Conservation (phyloP, 2,888 invertebrate genomes). For the Drosophila kokeensis region DNA sequence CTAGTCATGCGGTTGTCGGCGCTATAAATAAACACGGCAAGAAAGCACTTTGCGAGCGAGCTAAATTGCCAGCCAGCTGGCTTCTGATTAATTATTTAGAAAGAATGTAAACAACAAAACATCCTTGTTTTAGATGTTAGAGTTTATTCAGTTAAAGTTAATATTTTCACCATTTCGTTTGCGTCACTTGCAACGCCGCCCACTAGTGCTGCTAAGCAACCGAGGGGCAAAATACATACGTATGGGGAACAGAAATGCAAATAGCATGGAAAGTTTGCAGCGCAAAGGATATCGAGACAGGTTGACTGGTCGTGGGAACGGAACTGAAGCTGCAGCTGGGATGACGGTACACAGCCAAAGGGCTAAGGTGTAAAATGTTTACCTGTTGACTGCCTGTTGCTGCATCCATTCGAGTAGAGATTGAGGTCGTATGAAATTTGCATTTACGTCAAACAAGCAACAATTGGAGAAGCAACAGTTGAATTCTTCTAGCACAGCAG, state of each 20-base stretch:
- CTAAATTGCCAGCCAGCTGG: slow-evolving; percentile 6
- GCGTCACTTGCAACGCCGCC: not conserved
- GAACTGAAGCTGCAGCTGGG: not conserved
- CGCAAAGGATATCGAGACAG: slow-evolving; percentile 2
- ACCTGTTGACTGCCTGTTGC: slow-evolving; percentile 63
- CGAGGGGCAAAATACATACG: not conserved
- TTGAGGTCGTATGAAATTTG: slow-evolving; percentile 21
- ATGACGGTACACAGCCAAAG: slow-evolving; percentile 27
- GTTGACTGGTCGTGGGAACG: slow-evolving; percentile 5
- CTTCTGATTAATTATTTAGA: slow-evolving; percentile 22
- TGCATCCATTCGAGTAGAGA: not conserved
- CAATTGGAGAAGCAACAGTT: slow-evolving; percentile 30
- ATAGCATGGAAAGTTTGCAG: slow-evolving; percentile 31
- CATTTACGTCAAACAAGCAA: slow-evolving; percentile 26
- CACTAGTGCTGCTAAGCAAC: not conserved
- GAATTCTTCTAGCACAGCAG: slow-evolving; percentile 19
- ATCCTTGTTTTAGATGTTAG: not conserved
- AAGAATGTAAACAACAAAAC: not conserved
- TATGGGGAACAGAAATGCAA: slow-evolving; percentile 51
- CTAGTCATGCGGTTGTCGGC: slow-evolving; percentile 35
- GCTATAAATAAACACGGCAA: slow-evolving; percentile 43
- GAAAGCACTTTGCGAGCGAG: slow-evolving; percentile 22
- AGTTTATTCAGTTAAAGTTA: not conserved
- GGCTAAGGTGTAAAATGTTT: slow-evolving; percentile 37
- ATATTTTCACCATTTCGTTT: slow-evolving; percentile 25